Base-by-base conservation (phyloP, 2,113 vertebrate species). In the Psettodes erumei region DNA sequence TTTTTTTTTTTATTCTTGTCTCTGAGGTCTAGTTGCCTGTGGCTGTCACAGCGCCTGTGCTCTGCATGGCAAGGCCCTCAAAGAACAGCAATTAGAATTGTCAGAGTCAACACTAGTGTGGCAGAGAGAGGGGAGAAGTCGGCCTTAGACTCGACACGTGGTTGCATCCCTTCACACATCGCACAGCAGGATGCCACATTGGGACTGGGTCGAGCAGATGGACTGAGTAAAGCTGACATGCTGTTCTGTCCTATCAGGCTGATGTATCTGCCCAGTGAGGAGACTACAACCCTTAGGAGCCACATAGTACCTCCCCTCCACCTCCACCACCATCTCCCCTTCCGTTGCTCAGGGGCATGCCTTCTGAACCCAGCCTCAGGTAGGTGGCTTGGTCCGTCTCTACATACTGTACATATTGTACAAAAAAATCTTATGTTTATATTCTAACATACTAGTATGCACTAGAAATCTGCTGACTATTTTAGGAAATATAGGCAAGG, bases 351-450 rank as follows among this genome's bases (percentile, higher is more conserved):
- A 91, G 92, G 93, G 96, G 86, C 88, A 98, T 98, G 97, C 96
- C 96, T 60, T 97, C 97, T 86, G 96, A 97, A 93, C 95, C 93
- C 86, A 93, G 94, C 91, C 93, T 95, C 90, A 96, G 96, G 96
- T 98, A 95, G 42, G 78, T 82, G 19, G 80, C 51, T 16, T 51
- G 43, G 42, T 68, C 48, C 7, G 7, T 56, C 28, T 4, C 42
- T 48, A 71, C 27, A 70, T 30, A 53, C 33, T 71, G 30, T 35
- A 43, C 30, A 75, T 60, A 40, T 59, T 38, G 32, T 23, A 11
- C 21, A n/a, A 8, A n/a, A n/a, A 47, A n/a, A 8, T n/a, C 15
- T 47, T 18, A 47, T n/a, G n/a, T n/a, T n/a, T n/a, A n/a, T n/a
- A n/a, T n/a, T n/a, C n/a, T n/a, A n/a, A n/a, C n/a, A n/a, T n/a